These are phyloP conservation scores for Ochropleura plecta DNA, from an alignment of 2,888 invertebrate species.

Conservation along the genomic window DNA sequence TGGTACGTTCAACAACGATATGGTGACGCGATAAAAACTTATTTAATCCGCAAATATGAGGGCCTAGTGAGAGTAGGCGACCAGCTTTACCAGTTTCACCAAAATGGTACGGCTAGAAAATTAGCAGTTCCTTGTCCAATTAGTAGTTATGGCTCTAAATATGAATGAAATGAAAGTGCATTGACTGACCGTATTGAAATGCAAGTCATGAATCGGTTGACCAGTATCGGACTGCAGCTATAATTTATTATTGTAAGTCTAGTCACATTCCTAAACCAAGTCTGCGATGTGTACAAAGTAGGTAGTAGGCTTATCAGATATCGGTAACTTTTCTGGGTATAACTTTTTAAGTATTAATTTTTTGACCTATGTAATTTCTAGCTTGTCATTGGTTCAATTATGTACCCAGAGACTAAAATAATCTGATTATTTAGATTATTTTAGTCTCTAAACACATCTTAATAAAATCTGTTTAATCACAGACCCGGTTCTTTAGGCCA, in stretches of 20 bases:
- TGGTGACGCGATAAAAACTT: background rate
- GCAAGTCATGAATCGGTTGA: conserved; percentile 11
- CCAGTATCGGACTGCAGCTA: conserved; percentile 13
- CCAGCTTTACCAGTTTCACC: background rate
- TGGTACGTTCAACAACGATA: background rate
- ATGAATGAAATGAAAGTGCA: conserved; percentile 38
- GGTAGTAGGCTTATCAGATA: background rate
- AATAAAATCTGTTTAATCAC: background rate
- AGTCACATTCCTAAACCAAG: conserved; percentile 15
- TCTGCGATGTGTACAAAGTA: background rate
- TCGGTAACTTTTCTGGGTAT: background rate
- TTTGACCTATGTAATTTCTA: background rate
- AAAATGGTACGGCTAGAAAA: background rate
- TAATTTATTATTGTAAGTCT: conserved; percentile 2
- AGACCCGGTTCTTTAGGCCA: background rate
- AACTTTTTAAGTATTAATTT: background rate
- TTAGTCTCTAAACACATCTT: too few species aligned
- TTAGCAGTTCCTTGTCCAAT: background rate
- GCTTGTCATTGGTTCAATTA: background rate
- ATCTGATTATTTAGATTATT: too few species aligned
- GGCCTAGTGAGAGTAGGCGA: background rate
- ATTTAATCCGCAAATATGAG: background rate
- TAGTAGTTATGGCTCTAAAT: conserved; percentile 12
- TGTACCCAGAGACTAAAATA: background rate
- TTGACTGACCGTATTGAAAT: conserved; percentile 11